Conservation (phyloP, 2,113 vertebrate genomes). For the Oreocharis arfaki region DNA sequence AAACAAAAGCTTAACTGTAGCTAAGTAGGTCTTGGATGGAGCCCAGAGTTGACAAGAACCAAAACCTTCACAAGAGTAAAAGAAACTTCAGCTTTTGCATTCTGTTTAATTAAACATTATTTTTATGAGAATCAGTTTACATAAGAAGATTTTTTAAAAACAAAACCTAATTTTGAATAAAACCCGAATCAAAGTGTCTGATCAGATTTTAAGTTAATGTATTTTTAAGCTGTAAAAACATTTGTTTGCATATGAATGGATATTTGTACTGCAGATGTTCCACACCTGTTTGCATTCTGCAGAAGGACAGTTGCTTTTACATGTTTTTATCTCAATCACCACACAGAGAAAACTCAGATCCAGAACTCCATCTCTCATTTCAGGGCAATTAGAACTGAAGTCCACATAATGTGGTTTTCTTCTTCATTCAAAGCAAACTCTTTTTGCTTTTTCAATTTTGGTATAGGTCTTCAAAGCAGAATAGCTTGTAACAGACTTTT, state of each 20-base stretch:
- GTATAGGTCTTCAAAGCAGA: background rate
- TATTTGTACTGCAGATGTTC: background rate
- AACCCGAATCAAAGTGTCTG: background rate
- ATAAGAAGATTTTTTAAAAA: background rate
- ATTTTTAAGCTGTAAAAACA: background rate
- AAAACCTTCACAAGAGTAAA: background rate
- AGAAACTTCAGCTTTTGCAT: background rate
- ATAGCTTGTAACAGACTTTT: background rate
- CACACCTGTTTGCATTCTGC: background rate
- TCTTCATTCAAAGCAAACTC: background rate
- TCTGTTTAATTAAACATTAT: background rate
- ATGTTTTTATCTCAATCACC: background rate
- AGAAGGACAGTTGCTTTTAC: background rate
- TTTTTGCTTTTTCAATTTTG: background rate
- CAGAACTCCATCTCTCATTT: background rate
- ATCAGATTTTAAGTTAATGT: background rate
- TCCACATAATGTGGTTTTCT: background rate
- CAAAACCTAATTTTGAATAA: background rate
- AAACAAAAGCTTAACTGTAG: background rate
- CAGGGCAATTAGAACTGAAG: background rate
- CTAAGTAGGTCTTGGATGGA: background rate
- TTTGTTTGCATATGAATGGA: background rate
- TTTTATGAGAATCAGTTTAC: background rate
- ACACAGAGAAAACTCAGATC: background rate
- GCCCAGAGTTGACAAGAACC: background rate